Base-by-base conservation (phyloP, 2,113 vertebrate species). In the Benitochromis conjunctus region DNA sequence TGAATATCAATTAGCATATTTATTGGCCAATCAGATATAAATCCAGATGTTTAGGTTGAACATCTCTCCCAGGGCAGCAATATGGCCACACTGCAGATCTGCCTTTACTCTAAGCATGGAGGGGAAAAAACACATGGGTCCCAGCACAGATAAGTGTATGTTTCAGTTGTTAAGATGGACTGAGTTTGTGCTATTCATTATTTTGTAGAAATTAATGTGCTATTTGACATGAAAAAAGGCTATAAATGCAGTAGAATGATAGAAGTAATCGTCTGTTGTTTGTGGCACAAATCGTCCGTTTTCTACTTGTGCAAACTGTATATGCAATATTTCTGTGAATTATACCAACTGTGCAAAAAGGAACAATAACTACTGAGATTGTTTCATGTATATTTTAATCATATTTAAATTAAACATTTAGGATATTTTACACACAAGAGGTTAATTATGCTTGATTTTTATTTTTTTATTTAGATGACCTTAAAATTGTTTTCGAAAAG, bases 151-250 rank as follows among this genome's bases (percentile, higher is more conserved):
- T 79, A 54, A 36, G 4, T 55, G 38, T 78, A 55, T n/a, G 54
- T 14, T 43, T 80, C 43, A 74, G 7, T 19, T 79, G 51, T 43
- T 29, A 56, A 3, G 48, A 16, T 26, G 69, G 9, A 0, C 24
- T 31, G 51, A 54, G 51, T 29, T n/a, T 38, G 79, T 31, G 12
- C 71, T 31, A 56, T 51, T 55, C 57, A 71, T 60, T 26, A 43
- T n/a, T 36, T 54, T 58, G 78, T 5, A 82, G 12, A 55, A 34
- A 41, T 24, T 78, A 4, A 13, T 64, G 31, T 69, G 38, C 13
- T 3, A 29, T 81, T 62, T 81, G 11, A 56, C 4, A 9, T 58
- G 34, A 86, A 84, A 81, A 14, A 41, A 69, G 77, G 31, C 31
- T 29, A 8, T 71, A 24, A 80, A 80, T 11, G 11, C 36, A 77